Conservation (phyloP, 2,888 invertebrate genomes). For the Tanaodytes sp. region DNA sequence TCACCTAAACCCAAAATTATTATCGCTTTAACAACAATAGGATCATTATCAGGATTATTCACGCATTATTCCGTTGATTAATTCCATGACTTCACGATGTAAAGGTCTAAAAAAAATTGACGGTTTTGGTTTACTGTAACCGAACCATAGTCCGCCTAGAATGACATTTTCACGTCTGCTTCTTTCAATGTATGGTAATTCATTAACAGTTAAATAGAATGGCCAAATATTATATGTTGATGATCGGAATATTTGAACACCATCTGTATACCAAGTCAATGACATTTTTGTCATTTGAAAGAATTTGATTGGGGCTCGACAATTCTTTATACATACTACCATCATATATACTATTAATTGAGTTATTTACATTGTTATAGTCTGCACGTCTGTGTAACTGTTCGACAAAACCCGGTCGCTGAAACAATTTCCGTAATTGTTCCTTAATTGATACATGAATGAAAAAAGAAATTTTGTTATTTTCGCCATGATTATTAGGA, state of each 20-base stretch:
- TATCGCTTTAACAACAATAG: constrained; percentile 10
- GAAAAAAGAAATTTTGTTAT: no score
- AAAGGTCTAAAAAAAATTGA: constrained; percentile 32
- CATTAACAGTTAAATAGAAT: constrained; percentile 14
- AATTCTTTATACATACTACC: constrained; percentile 13
- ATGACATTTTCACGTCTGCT: constrained; percentile 43
- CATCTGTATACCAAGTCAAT: constrained; percentile 53
- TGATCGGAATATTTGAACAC: constrained; percentile 5
- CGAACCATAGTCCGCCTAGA: constrained; percentile 47
- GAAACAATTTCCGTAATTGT: no score
- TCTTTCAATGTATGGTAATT: constrained; percentile 9
- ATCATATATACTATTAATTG: constrained; percentile 5
- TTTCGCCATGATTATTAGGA: neutral
- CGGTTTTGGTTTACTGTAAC: constrained; percentile 39
- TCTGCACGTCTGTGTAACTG: neutral
- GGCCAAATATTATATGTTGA: constrained; percentile 9
- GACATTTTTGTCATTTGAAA: constrained; percentile 11
- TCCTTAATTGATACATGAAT: no score
- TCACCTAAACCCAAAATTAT: constrained; percentile 19
- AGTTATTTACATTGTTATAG: neutral
- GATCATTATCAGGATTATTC: neutral
- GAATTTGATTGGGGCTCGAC: neutral
- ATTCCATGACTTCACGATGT: no score
- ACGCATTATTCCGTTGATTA: neutral
- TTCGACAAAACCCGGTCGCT: neutral